These are phyloP conservation scores for Tachysurus fulvidraco DNA, from an alignment of 2,113 vertebrate species.

Conservation along the genomic window DNA sequence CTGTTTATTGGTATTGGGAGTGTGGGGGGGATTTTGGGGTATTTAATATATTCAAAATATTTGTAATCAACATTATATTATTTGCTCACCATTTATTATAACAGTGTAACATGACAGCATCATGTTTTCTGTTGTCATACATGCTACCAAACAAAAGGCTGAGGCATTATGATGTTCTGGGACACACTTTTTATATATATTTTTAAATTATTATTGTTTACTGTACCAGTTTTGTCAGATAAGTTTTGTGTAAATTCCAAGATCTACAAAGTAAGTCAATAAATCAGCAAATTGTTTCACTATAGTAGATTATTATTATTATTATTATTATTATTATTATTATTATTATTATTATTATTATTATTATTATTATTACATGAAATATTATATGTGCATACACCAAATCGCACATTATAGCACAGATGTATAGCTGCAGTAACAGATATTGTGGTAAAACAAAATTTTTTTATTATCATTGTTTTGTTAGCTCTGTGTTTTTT, in stretches of 20 bases:
- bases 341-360: not conserved
- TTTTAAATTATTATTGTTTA: not conserved
- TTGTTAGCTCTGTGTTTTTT: not conserved
- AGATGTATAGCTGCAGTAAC: not conserved
- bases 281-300: not conserved
- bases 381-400: not conserved
- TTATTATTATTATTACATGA: not conserved
- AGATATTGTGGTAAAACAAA: not conserved
- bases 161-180: not conserved
- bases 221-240: not conserved
- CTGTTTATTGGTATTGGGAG: not conserved
- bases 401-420: not conserved
- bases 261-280: not conserved
- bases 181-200: not conserved
- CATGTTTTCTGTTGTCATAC: not conserved
- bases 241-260: not conserved
- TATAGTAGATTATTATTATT: not conserved
- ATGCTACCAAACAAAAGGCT: not conserved
- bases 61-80: not conserved
- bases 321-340: not conserved
- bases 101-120: not conserved
- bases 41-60: not conserved
- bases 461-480: not conserved
- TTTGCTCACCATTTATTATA: no score
- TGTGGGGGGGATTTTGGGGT: not conserved